Conservation (phyloP, 2,888 invertebrate genomes). For the Netelia melanura region DNA sequence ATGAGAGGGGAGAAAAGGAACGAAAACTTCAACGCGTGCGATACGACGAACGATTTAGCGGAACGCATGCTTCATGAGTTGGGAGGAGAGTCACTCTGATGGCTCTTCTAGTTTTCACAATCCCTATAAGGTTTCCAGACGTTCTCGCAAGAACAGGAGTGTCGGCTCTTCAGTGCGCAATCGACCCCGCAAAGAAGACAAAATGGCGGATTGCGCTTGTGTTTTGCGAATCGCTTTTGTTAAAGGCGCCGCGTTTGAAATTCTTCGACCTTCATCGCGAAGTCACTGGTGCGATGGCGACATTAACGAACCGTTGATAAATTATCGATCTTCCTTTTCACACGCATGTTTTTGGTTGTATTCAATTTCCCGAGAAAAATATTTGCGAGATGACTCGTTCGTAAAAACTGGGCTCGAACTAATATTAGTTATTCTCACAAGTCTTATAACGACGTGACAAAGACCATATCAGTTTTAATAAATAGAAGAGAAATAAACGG, state of each 20-base stretch:
- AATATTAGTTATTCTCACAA: no score
- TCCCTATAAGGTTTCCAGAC: conserved; percentile 56
- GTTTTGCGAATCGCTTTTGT: conserved; percentile 33
- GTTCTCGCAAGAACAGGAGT: conserved; percentile 49
- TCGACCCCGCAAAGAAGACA: conserved; percentile 29
- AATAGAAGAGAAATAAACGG: no score
- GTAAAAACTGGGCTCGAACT: no score
- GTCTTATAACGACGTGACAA: no score
- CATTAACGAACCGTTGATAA: conserved; percentile 57
- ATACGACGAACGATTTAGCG: conserved; percentile 51
- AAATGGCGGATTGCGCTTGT: conserved; percentile 24
- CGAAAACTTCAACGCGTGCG: conserved; percentile 41
- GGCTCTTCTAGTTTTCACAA: conserved; percentile 44
- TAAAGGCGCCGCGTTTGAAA: conserved; percentile 27
- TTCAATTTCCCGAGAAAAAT: conserved; percentile 4
- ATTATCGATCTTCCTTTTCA: conserved; percentile 33
- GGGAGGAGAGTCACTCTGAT: background rate
- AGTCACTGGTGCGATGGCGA: conserved; percentile 12
- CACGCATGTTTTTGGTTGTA: conserved; percentile 9
- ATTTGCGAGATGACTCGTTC: background rate
- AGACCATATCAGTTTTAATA: no score
- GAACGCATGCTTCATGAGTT: conserved; percentile 23
- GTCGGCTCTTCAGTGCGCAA: conserved; percentile 22
- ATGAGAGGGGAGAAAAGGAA: conserved; percentile 24
- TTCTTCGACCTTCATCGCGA: conserved; percentile 3